Percentiles rank a stretch among this genome's conserved stretches.
Evolutionary conservation across 2,888 invertebrate species (phyloP).

Genomic region (Euzetes globulus): DNA sequence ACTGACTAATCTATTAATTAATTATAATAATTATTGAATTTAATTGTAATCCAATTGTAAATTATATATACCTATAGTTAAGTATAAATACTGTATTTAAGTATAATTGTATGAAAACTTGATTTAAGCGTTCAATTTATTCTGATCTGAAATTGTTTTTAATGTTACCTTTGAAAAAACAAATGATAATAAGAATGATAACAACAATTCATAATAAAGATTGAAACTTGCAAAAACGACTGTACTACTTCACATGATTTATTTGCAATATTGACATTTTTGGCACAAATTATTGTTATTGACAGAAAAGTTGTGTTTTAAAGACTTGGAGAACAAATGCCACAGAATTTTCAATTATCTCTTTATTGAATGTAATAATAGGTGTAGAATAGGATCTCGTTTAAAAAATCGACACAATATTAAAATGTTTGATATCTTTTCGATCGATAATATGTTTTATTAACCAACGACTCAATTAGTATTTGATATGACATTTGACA

Average conservation of each 20-base stretch:
- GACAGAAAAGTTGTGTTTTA: neutral
- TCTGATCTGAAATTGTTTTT: neutral
- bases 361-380: neutral
- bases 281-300: neutral
- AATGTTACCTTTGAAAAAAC: neutral
- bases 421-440: neutral
- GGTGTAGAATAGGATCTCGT: neutral
- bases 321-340: no score
- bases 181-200: neutral
- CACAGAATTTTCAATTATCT: no score
- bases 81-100: neutral
- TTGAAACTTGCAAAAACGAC: neutral
- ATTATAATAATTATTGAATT: slow-evolving; percentile 1
- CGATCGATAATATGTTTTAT: neutral
- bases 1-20: neutral
- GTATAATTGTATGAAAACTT: neutral
- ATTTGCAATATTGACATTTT: neutral
- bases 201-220: neutral
- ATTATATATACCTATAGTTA: neutral
- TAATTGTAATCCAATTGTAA: neutral
- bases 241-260: neutral
- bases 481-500: neutral
- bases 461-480: neutral
- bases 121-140: neutral
- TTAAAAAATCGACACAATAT: no score